Conservation (phyloP, 1,140 invertebrate genomes). For the Neocloeon triangulifer region DNA sequence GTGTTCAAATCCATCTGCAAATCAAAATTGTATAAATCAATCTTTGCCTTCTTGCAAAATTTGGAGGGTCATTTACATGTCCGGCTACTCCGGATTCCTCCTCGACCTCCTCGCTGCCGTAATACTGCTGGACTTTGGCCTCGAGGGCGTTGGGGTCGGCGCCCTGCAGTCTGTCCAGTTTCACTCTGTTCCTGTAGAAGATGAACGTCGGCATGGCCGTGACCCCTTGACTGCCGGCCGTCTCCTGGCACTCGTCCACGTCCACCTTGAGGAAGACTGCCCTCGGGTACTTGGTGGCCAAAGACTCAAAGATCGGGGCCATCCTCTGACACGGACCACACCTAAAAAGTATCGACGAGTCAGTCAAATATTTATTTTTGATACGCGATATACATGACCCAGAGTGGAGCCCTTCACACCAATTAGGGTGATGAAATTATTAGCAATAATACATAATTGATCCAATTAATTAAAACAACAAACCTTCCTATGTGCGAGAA, state of each 20-base stretch:
- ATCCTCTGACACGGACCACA: constrained; percentile 89
- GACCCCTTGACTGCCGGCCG: constrained; percentile 63
- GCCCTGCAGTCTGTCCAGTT: constrained; percentile 59
- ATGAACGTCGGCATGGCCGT: constrained; percentile 96
- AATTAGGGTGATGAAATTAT: no score
- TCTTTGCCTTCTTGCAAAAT: not conserved
- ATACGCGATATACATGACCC: not conserved
- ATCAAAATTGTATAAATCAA: constrained; percentile 9
- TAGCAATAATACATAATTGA: no score
- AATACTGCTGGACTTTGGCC: constrained; percentile 73
- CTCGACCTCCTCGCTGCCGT: constrained; percentile 34
- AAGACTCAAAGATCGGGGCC: constrained; percentile 68
- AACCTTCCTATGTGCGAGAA: no score
- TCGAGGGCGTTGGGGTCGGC: constrained; percentile 63
- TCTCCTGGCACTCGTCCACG: constrained; percentile 71
- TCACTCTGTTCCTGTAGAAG: constrained; percentile 76
- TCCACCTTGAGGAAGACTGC: constrained; percentile 91
- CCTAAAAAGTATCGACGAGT: constrained; percentile 24
- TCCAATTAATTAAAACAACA: not conserved
- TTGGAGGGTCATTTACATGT: constrained; percentile 34
- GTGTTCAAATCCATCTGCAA: constrained; percentile 67
- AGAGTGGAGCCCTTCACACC: no score
- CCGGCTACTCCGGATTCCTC: constrained; percentile 42
- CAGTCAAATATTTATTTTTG: not conserved
- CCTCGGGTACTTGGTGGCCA: constrained; percentile 63